Percentiles rank a stretch among this genome's conserved stretches.
Conservation (phyloP, 2,888 invertebrate genomes). For the Chydorus sphaericus region DNA sequence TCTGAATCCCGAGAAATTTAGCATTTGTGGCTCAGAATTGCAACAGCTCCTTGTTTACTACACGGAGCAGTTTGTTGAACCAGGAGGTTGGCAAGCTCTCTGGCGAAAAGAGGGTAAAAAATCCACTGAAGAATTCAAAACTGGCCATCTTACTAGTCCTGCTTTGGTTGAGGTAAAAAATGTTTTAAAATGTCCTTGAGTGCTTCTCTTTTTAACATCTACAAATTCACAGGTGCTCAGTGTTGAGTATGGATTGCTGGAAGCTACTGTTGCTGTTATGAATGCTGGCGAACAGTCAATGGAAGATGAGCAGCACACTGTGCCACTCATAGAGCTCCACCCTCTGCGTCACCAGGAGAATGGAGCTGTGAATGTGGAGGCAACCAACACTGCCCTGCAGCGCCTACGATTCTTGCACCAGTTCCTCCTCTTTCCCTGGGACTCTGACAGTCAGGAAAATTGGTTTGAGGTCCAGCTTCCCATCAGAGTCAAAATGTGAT, state of each 20-base stretch:
- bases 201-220: too few relatives aligned
- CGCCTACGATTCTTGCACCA: slow-evolving; percentile 10
- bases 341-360: slow-evolving; percentile 10
- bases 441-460: slow-evolving; percentile 1
- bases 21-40: neutral
- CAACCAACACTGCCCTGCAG: slow-evolving; percentile 11
- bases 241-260: slow-evolving; percentile 1
- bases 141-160: neutral
- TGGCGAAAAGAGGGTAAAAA: neutral
- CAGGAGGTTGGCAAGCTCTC: slow-evolving; percentile 13
- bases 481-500: slow-evolving; percentile 3
- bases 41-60: slow-evolving; percentile 1
- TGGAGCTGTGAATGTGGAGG: slow-evolving; percentile 4
- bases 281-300: too few relatives aligned
- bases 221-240: neutral
- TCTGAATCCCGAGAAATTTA: neutral
- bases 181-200: neutral
- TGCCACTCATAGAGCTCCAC: neutral
- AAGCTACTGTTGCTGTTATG: slow-evolving; percentile 4
- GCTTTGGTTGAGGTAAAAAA: neutral
- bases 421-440: slow-evolving; percentile 11
- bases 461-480: slow-evolving; percentile 10
- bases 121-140: neutral
- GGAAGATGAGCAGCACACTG: slow-evolving; percentile 7
- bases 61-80: slow-evolving; percentile 6